Base-by-base conservation (phyloP, 2,888 invertebrate genomes). In the Lasioglossum vierecki region DNA sequence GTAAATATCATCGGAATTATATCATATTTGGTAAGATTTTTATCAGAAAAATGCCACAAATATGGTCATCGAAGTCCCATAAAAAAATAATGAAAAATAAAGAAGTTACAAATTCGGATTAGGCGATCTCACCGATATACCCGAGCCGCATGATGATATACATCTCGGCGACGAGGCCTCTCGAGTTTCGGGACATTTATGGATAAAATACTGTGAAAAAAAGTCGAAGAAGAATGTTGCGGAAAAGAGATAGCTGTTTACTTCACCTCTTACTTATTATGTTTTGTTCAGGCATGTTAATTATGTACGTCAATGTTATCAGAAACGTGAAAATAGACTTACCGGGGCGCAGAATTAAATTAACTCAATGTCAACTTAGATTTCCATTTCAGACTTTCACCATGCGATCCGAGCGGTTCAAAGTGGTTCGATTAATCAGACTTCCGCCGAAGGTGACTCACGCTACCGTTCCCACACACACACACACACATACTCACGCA, bases 321-420 rank as follows among this genome's bases (percentile, higher is more conserved):
- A 57, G 57, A 1, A 57, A 26, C 26, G 26, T 22, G 60, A 63
- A 63, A 63, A 63, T 63, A 63, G 63, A 63, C 18, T 30, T 2
- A 15, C 30, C 30, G 63, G 30, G 30, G 63, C 5, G 15, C 13
- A 2, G 18, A 8, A 63, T 63, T 30, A 63, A 63, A 63, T 30
- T 15, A 63, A 63, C 30, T 63, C 63, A 68, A 68, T 68, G 68
- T 68, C 72, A 35, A 35, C 39, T 15, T 5, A 0, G 11, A 44
- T 46, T 72, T 72, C 70, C 41, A 53, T 70, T 70, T 49, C n/a
- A 53, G 30, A 60, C 79, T 79, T 79, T 74, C 79, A 74, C 53
- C 79, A 53, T 30, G 60, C 22, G 35, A 53, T 46, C 30, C 30
- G 39, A 66, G 68, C 49, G 35, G 26, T 75, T 44, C 46, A 49